Base-by-base conservation (phyloP, 2,888 invertebrate genomes). In the Melipona beecheii region DNA sequence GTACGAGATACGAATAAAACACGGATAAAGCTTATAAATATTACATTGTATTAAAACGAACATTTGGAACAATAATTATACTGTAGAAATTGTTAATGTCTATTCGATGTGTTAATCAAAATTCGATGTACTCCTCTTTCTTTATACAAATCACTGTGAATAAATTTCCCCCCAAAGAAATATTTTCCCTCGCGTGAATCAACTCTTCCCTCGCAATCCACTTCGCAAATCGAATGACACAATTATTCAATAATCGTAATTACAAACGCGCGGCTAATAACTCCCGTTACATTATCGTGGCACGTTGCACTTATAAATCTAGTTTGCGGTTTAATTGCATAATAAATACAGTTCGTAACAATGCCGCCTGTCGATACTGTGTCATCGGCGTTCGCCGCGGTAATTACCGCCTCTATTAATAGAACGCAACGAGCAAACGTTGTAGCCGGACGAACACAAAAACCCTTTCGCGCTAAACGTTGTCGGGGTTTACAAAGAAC, bases 331-430 rank as follows among this genome's bases (percentile, higher is more conserved):
- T 74, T 78, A 84, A 84, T 77, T 84, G 84, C 84, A 78, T 83
- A 75, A 84, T 77, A 84, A 84, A 84, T 84, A 84, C 73, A 64
- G 31, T 21, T 52, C 4, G 65, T 24, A 70, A 84, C 69, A 84
- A 84, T 74, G 60, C 74, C 50, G 50, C 24, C 66, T 84, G 84
- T 84, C 84, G 78, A 84, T 84, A 84, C 69, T 78, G 78, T 58
- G 78, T 84, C 84, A 84, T 84, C 43, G 74, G 78, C 56, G 36
- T 65, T 31, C 36, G 73, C 43, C 54, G 49, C 52, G 19, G 65
- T 76, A 83, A 83, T 83, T 84, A 83, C 65, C 15, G 52, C 19
- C n/a, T 52, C 64, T 62, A 74, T 84, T 77, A 56, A 78, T 78
- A 50, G 58, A 58, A 83, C 60, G 15, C 43, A 58, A 27, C 56